A percentile compares a stretch with the other conserved stretches of the same genome.
These are phyloP conservation scores for Centropus unirufus DNA, from an alignment of 2,113 vertebrate genomes.

Conservation along the genomic window DNA sequence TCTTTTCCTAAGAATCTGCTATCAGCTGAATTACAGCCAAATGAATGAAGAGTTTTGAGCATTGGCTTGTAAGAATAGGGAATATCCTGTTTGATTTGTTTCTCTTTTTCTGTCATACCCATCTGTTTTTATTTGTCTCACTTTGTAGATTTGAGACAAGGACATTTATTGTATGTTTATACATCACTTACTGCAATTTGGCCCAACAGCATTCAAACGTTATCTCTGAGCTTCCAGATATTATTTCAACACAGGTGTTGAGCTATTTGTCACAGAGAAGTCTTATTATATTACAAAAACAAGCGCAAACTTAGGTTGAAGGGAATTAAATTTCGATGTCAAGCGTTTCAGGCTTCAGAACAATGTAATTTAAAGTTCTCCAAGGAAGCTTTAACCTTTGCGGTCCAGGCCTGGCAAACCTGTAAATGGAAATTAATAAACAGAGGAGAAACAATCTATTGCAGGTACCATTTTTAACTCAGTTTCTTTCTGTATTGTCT, in stretches of 20 bases:
- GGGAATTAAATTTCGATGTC: neutral
- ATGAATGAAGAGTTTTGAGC: neutral
- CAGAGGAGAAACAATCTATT: neutral
- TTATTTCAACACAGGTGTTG: neutral
- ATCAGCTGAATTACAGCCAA: neutral
- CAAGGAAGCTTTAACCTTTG: neutral
- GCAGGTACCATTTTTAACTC: neutral
- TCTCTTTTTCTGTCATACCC: neutral
- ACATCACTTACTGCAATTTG: neutral
- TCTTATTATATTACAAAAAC: neutral
- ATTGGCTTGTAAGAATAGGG: neutral
- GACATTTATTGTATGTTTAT: neutral
- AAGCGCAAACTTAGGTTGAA: neutral
- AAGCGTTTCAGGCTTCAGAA: neutral
- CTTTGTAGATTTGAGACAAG: neutral
- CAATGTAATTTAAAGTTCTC: neutral
- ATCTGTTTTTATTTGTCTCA: neutral
- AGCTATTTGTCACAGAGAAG: neutral
- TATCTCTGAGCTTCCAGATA: neutral
- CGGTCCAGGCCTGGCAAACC: neutral
- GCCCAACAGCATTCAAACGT: neutral
- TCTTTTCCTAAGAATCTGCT: neutral
- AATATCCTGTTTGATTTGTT: neutral
- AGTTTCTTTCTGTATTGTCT: neutral
- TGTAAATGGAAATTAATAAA: neutral